These are phyloP conservation scores for Diarsia mendica DNA, from an alignment of 2,888 invertebrate species.

Conservation along the genomic window DNA sequence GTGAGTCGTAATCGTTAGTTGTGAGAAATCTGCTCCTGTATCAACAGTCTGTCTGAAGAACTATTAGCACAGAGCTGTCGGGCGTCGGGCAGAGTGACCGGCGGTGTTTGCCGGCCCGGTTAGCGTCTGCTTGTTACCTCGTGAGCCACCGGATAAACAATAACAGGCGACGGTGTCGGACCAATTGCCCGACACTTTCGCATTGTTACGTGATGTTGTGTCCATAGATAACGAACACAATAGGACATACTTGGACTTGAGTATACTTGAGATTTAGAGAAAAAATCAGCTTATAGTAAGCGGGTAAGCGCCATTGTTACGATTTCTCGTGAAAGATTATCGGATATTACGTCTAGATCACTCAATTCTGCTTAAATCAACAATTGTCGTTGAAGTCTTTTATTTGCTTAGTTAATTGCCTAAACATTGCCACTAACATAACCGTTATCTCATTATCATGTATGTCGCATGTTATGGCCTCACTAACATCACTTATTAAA, in stretches of 20 bases:
- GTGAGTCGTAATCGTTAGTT: conserved; percentile 72
- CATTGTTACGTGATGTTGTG: conserved; percentile 75
- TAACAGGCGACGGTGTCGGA: conserved; percentile 69
- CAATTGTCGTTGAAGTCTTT: conserved; percentile 5
- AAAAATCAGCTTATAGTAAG: conserved; percentile 40
- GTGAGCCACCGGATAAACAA: conserved; percentile 80
- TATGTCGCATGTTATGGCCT: conserved; percentile 30
- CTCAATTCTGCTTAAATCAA: background rate
- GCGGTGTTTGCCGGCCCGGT: conserved; percentile 80
- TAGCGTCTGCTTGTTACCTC: conserved; percentile 85
- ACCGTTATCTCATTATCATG: conserved; percentile 30
- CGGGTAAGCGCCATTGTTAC: conserved; percentile 36
- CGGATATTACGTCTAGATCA: conserved; percentile 14
- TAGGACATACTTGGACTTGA: conserved; percentile 39
- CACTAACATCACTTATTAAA: conserved; percentile 30
- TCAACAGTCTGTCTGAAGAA: conserved; percentile 73
- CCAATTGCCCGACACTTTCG: conserved; percentile 78
- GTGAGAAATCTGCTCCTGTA: conserved; percentile 74
- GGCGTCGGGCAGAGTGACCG: conserved; percentile 64
- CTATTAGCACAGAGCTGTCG: conserved; percentile 77
- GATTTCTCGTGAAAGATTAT: conserved; percentile 46
- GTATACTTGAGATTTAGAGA: conserved; percentile 19
- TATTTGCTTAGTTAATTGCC: conserved; percentile 6
- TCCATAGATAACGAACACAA: conserved; percentile 62
- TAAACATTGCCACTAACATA: conserved; percentile 27